Evolutionary conservation across 2,797 vertebrate genomes (phyloP).

Genomic region (Ispidina lecontei): DNA sequence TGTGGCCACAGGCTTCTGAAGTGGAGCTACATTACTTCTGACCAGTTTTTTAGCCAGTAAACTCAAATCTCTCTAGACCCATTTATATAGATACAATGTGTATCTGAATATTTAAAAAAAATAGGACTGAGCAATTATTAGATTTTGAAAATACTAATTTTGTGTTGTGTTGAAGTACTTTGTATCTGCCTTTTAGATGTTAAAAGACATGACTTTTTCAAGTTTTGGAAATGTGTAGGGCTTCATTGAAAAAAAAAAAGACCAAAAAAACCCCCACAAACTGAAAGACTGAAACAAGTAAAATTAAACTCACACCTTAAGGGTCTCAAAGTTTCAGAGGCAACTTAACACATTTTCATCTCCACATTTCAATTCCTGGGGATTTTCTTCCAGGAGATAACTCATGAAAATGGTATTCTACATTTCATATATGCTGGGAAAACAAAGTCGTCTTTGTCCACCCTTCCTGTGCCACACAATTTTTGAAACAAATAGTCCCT

Average conservation of each 20-base stretch:
- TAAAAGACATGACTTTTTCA: not conserved
- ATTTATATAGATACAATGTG: not conserved
- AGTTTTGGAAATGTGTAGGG: not conserved
- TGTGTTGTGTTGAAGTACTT: not conserved
- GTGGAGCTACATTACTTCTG: not conserved
- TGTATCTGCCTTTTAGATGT: accelerated
- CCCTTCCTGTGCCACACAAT: not conserved
- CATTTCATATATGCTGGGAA: not conserved
- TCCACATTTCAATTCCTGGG: not conserved
- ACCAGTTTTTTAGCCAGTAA: not conserved
- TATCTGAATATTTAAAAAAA: not conserved
- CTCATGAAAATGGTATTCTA: not conserved
- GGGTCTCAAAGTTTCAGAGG: not conserved
- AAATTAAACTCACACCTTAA: not conserved
- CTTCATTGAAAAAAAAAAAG: not conserved
- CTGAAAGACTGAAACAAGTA: not conserved
- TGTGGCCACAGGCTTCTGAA: not conserved
- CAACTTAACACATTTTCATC: not conserved
- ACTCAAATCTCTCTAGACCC: not conserved
- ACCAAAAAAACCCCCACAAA: too few species aligned
- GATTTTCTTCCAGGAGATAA: not conserved
- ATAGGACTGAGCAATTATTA: accelerated
- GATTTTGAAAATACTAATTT: not conserved
- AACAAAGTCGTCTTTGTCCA: not conserved
- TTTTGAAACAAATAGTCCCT: not conserved